Evolutionary conservation across 2,888 invertebrate genomes (phyloP), one percentile per base, ranked within the genome.

Genomic region (Cephalotes varians): DNA sequence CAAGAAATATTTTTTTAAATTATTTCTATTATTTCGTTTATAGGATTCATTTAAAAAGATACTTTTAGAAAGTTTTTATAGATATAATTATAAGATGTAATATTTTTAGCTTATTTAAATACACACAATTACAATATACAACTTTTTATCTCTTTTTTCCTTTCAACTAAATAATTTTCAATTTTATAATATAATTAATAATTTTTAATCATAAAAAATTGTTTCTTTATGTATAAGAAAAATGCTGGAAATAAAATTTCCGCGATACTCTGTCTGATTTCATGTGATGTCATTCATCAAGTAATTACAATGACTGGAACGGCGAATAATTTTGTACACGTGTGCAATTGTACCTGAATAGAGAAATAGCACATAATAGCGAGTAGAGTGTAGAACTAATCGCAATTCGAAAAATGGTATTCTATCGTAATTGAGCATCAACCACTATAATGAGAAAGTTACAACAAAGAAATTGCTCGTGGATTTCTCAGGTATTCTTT

Each of bases 401-500:
- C 25, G 69, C 25, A 34, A 12, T 69, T 79, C 12, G 69, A 18
- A 56, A 56, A 69, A 69, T 44, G 69, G 40, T 44, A 31, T 69
- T 56, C 54, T 56, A 9, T 67, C 54, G 40, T 67, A 69, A 79
- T 79, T 69, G 77, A 58, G 12, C 44, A 31, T n/a, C 25, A 44
- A 18, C 37, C 44, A 31, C n/a, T 54, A 21, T 34, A 40, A 69
- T 51, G 25, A 77, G 67, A 56, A 56, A 69, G 69, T 76, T 34
- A 25, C 21, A 51, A 56, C 44, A 44, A 56, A 77, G 54, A 44
- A 77, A 67, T 67, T 67, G n/a, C 31, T 47, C 40, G 44, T 21
- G 44, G 25, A 37, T 44, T 25, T 79, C 40, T 34, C 44, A 54
- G 67, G 3, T 56, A 25, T 21, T n/a, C 44, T 67, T 77, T 67